Base-by-base conservation (phyloP, 2,797 vertebrate genomes). In the Dallia pectoralis region DNA sequence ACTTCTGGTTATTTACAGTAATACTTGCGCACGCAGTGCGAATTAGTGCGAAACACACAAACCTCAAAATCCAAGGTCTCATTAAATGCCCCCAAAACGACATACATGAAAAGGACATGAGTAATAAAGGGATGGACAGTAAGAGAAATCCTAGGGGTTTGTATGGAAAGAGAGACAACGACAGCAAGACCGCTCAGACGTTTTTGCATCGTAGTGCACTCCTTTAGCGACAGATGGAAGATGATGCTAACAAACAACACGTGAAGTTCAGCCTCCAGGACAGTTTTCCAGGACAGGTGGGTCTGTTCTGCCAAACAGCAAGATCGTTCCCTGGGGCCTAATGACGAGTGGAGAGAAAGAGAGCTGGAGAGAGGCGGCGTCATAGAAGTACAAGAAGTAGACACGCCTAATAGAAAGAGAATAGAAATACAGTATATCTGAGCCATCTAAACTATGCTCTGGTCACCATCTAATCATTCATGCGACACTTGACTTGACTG, bases 261-360 rank as follows among this genome's bases (percentile, higher is more conserved):
- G n/a, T 32, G 63, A 74, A 47, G 61, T 5, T 27, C 61, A 47
- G n/a, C 51, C 44, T 63, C 32, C 56, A 68, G 51, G 51, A 53
- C 49, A 53, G 51, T 67, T 83, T 82, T 76, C 75, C 69, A 79
- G 77, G 77, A 53, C 75, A 70, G 79, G 78, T 53, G 33, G 2
- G 51, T 59, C 33, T 71, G 65, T 36, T 32, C 40, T 51, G 29
- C 61, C 76, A 77, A 77, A 67, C 12, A 33, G 25, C 56, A 36
- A 30, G 71, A 33, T 70, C 14, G n/a, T 71, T 72, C 71, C 68
- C 36, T 16, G 1, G 49, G 81, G 53, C 66, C 69, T 67, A 71
- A 74, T 3, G 33, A 62, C 44, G 44, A 19, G 19, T 19, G n/a
- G 29, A 77, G 12, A 66, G 56, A 69, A 16, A 15, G 2, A 33